Percentiles rank a stretch among this genome's conserved stretches.
phyloP scores from a whole-genome alignment of 2,113 vertebrate species.

The Oncorhynchus gorbuscha region DNA sequence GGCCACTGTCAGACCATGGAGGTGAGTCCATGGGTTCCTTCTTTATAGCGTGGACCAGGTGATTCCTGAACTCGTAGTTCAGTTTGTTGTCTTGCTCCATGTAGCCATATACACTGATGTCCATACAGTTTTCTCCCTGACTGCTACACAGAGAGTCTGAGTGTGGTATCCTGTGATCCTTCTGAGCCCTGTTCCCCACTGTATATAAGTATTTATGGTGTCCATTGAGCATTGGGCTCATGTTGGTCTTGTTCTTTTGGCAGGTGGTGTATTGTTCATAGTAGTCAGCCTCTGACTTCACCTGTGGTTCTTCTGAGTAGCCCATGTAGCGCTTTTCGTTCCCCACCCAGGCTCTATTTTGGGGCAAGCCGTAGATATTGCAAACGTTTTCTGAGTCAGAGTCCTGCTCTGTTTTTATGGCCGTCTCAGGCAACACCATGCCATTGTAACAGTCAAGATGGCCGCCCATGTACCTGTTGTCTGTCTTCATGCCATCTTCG shows the following conservation, averaged over 20 bases:
- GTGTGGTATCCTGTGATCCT: slow-evolving; percentile 54
- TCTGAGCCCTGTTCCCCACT: slow-evolving; percentile 38
- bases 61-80: slow-evolving; percentile 64
- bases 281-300: slow-evolving; percentile 75
- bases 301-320: slow-evolving; percentile 63
- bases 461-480: slow-evolving; percentile 35
- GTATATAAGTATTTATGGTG: slow-evolving; percentile 56
- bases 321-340: slow-evolving; percentile 57
- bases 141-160: slow-evolving; percentile 40
- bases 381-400: slow-evolving; percentile 71
- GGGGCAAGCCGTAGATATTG: slow-evolving; percentile 32
- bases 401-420: slow-evolving; percentile 80
- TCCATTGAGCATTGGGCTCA: slow-evolving; percentile 46
- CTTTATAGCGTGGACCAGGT: slow-evolving; percentile 74
- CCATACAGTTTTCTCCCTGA: slow-evolving; percentile 42
- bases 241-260: slow-evolving; percentile 62
- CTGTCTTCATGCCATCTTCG: slow-evolving; percentile 53
- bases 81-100: slow-evolving; percentile 57
- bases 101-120: slow-evolving; percentile 51
- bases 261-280: slow-evolving; percentile 55
- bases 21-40: slow-evolving; percentile 78
- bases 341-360: slow-evolving; percentile 62
- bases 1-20: slow-evolving; percentile 52
- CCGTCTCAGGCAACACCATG: slow-evolving; percentile 58
- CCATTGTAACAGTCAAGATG: slow-evolving; percentile 51